Evolutionary conservation across 92 coral and sea anemone genomes (phyloP).

Genomic region (Parazoanthus swiftii): DNA sequence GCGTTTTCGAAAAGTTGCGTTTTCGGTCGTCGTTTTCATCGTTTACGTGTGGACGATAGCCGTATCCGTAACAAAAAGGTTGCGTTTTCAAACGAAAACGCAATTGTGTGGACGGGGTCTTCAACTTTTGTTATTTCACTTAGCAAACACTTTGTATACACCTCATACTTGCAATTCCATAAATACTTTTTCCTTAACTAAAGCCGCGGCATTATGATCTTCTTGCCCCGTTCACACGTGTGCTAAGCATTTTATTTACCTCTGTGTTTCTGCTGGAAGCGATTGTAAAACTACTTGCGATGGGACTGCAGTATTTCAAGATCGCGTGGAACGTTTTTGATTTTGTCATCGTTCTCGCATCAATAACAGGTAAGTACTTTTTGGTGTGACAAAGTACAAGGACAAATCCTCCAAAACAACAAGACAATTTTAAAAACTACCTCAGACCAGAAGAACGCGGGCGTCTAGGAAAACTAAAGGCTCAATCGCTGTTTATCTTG

Average conservation of each 20-base stretch:
- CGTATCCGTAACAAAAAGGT: no score
- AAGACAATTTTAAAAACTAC: no score
- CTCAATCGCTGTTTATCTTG: no score
- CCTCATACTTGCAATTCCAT: neutral
- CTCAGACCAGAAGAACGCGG: no score
- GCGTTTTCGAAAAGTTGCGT: neutral
- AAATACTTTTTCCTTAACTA: neutral
- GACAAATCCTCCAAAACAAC: neutral
- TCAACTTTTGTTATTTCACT: neutral
- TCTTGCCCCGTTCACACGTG: slow-evolving; percentile 23
- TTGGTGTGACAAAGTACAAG: neutral
- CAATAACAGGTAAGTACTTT: slow-evolving; percentile 67
- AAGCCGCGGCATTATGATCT: neutral
- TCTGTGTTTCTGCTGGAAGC: slow-evolving; percentile 90
- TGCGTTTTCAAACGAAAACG: no score
- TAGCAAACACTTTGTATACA: neutral
- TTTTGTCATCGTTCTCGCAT: slow-evolving; percentile 79
- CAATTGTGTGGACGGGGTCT: no score
- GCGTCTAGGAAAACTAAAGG: no score
- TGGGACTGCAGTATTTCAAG: slow-evolving; percentile 79
- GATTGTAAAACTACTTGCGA: slow-evolving; percentile 72
- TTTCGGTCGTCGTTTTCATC: no score
- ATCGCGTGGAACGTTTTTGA: slow-evolving; percentile 94
- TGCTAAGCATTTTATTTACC: slow-evolving; percentile 56
- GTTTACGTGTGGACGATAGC: no score